These are phyloP conservation scores for Urechis unicinctus DNA, from an alignment of 2,888 invertebrate species.

Conservation along the genomic window DNA sequence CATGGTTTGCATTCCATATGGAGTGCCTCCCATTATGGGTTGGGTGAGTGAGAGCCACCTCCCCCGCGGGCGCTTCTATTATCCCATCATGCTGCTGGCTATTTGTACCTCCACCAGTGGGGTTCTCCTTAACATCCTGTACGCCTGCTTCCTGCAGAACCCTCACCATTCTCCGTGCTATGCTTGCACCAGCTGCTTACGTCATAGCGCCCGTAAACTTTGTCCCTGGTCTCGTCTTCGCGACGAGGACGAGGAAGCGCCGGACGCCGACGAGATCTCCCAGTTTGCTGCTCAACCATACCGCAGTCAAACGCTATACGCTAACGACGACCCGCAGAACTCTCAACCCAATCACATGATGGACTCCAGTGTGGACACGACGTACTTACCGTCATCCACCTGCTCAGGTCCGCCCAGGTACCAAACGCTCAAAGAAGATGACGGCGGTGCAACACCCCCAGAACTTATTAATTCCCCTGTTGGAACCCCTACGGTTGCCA, in stretches of 20 bases:
- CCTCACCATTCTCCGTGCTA: not conserved
- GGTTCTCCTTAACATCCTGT: slow-evolving; percentile 10
- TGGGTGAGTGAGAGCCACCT: not conserved
- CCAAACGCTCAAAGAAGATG: not conserved
- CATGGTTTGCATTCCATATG: slow-evolving; percentile 15
- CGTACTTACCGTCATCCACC: not conserved
- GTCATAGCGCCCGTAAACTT: not conserved
- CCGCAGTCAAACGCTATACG: too few species aligned
- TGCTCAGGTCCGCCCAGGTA: not conserved
- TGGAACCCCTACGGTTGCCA: not conserved
- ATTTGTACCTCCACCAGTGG: slow-evolving; percentile 10
- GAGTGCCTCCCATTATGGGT: not conserved
- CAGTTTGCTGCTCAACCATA: too few species aligned
- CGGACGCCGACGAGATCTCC: too few species aligned
- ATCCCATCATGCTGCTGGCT: slow-evolving; percentile 3
- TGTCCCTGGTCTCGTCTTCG: too few species aligned
- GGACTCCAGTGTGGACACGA: not conserved
- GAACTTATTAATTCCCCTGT: not conserved
- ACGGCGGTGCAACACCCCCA: not conserved
- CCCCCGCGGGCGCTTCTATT: slow-evolving; percentile 9
- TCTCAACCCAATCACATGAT: too few species aligned
- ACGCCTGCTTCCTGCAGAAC: slow-evolving; percentile 15
- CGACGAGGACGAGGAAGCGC: too few species aligned
- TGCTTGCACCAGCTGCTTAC: not conserved
- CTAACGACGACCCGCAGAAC: too few species aligned